phyloP scores from a whole-genome alignment of 2,113 vertebrate genomes.

The Takifugu flavidus region DNA sequence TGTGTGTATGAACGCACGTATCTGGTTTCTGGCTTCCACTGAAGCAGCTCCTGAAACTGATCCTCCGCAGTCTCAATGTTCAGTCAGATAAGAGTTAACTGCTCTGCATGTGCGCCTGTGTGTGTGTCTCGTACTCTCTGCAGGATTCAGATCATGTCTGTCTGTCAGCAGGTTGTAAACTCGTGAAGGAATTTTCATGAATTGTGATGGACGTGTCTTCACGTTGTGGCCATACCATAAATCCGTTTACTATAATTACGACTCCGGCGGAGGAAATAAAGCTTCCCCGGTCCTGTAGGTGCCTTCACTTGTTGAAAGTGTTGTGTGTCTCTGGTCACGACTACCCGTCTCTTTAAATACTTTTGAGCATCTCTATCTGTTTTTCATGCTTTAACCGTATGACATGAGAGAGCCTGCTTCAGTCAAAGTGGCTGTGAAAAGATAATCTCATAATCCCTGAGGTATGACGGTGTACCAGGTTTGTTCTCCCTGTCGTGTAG shows the following conservation, averaged over 20 bases:
- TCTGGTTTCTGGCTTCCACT: too few species aligned
- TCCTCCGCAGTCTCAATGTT: too few species aligned
- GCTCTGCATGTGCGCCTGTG: too few species aligned
- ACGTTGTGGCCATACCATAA: not conserved
- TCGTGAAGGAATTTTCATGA: slow-evolving; percentile 9
- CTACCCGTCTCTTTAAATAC: not conserved
- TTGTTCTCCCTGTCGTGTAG: slow-evolving; percentile 32
- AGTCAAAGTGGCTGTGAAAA: slow-evolving; percentile 52
- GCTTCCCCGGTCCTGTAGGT: slow-evolving; percentile 10
- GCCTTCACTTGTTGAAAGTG: not conserved
- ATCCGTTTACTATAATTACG: slow-evolving; percentile 19
- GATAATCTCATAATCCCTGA: slow-evolving; percentile 67
- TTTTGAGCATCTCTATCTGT: slow-evolving; percentile 13
- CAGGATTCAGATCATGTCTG: not conserved
- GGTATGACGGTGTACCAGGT: slow-evolving; percentile 52
- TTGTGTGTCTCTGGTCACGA: not conserved
- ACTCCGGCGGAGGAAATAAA: slow-evolving; percentile 17
- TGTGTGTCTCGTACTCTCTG: not conserved
- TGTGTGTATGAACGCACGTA: too few species aligned
- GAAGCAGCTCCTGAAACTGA: too few species aligned
- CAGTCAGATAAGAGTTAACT: too few species aligned
- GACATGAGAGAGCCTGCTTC: slow-evolving; percentile 31
- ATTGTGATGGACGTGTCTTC: slow-evolving; percentile 8
- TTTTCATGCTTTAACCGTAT: slow-evolving; percentile 22
- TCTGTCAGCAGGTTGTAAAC: slow-evolving; percentile 19